phyloP scores from a whole-genome alignment of 1,140 invertebrate species.

The Asobara japonica region DNA sequence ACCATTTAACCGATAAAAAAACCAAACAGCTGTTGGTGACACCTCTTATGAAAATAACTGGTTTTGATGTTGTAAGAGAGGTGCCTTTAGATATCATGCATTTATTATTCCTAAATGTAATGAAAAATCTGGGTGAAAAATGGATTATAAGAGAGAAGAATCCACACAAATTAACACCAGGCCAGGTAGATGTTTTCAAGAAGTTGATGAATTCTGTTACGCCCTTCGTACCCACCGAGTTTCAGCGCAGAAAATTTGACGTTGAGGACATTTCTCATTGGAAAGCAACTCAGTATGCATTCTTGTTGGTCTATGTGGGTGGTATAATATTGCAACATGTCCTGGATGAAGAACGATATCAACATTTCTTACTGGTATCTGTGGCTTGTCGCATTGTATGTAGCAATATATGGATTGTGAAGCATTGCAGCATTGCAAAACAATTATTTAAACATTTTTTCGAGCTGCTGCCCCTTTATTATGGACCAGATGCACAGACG shows the following conservation, averaged over 20 bases:
- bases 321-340: background rate
- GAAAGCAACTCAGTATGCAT: background rate
- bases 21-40: background rate
- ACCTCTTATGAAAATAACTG: background rate
- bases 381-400: background rate
- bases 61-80: background rate
- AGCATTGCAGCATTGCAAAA: no score
- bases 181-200: background rate
- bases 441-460: no score
- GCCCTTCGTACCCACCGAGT: background rate
- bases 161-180: background rate
- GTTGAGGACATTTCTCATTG: background rate
- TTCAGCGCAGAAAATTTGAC: background rate
- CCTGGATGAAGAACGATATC: background rate
- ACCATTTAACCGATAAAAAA: background rate
- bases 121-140: background rate
- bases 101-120: background rate
- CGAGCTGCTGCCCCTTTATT: no score
- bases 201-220: background rate
- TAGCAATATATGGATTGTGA: no score
- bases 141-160: background rate
- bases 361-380: background rate
- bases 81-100: background rate
- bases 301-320: background rate
- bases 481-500: no score